phyloP scores from a whole-genome alignment of 2,888 invertebrate species.

The Lepidochrysops patricia region DNA sequence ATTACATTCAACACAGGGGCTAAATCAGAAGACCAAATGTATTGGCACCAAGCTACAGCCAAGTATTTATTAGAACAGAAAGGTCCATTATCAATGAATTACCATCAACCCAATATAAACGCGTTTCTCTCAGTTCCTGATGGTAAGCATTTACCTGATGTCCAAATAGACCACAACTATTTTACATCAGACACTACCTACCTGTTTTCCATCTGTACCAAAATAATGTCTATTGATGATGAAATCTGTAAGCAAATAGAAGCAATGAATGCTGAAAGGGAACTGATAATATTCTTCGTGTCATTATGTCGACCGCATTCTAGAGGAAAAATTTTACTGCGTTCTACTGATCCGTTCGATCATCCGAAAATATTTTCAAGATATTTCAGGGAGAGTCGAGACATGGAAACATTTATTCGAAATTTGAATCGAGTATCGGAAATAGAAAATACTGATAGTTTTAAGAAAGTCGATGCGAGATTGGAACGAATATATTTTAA shows the following conservation, averaged over 20 bases:
- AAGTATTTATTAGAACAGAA: slow-evolving; percentile 54
- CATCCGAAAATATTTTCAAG: slow-evolving; percentile 52
- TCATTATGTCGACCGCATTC: slow-evolving; percentile 56
- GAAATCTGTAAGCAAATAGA: slow-evolving; percentile 52
- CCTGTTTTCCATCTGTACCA: slow-evolving; percentile 43
- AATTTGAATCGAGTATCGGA: slow-evolving; percentile 45
- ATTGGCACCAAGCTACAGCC: slow-evolving; percentile 50
- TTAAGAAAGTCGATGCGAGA: slow-evolving; percentile 44
- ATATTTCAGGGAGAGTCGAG: slow-evolving; percentile 52
- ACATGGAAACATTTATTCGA: slow-evolving; percentile 47
- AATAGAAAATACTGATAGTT: slow-evolving; percentile 46
- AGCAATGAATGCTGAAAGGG: slow-evolving; percentile 48
- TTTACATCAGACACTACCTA: slow-evolving; percentile 54
- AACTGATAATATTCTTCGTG: slow-evolving; percentile 52
- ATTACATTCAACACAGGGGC: slow-evolving; percentile 50
- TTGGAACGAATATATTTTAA: slow-evolving; percentile 44
- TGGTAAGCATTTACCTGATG: slow-evolving; percentile 46
- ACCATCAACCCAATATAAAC: slow-evolving; percentile 59
- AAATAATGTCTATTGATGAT: slow-evolving; percentile 43
- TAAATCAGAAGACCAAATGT: slow-evolving; percentile 37
- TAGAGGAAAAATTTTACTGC: slow-evolving; percentile 45
- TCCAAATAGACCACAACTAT: slow-evolving; percentile 63
- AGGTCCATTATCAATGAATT: slow-evolving; percentile 56
- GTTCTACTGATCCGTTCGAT: slow-evolving; percentile 41
- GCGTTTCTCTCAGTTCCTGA: slow-evolving; percentile 52